Conservation (phyloP, 2,888 invertebrate genomes). For the Enoplolaimus lenunculus region DNA sequence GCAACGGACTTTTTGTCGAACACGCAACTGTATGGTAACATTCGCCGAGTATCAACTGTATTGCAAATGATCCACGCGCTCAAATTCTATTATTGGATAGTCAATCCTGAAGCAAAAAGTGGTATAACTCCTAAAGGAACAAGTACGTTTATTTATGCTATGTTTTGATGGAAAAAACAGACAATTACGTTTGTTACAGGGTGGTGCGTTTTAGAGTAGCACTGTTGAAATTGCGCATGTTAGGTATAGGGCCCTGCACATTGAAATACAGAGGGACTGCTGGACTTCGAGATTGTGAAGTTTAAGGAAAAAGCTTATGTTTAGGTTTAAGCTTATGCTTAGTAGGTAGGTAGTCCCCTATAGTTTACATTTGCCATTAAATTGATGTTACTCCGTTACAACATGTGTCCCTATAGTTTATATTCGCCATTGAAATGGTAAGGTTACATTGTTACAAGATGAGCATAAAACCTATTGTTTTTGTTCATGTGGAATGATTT, state of each 20-base stretch:
- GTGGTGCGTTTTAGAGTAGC: neutral
- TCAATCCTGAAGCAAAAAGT: slow-evolving; percentile 82
- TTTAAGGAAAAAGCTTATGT: neutral
- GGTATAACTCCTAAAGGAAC: slow-evolving; percentile 86
- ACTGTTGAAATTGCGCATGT: neutral
- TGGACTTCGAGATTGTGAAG: no score
- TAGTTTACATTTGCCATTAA: no score
- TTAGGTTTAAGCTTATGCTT: neutral
- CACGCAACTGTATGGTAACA: slow-evolving; percentile 55
- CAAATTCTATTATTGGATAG: slow-evolving; percentile 98
- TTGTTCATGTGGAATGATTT: neutral
- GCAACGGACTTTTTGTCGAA: slow-evolving; percentile 97
- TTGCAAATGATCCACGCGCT: slow-evolving; percentile 94
- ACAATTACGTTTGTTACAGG: no score
- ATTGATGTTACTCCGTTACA: no score
- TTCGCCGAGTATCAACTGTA: slow-evolving; percentile 80
- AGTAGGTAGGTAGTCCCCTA: no score
- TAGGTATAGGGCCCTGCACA: no score
- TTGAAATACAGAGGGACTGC: no score
- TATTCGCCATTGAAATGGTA: no score
- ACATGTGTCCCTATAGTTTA: no score
- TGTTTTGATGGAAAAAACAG: no score
- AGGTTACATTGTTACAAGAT: no score
- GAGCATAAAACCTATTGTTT: neutral
- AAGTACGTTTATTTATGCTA: slow-evolving; percentile 52